Percentiles rank a stretch among this genome's conserved stretches.
phyloP scores from a whole-genome alignment of 1,140 invertebrate species.

The Ditylenchus dipsaci region DNA sequence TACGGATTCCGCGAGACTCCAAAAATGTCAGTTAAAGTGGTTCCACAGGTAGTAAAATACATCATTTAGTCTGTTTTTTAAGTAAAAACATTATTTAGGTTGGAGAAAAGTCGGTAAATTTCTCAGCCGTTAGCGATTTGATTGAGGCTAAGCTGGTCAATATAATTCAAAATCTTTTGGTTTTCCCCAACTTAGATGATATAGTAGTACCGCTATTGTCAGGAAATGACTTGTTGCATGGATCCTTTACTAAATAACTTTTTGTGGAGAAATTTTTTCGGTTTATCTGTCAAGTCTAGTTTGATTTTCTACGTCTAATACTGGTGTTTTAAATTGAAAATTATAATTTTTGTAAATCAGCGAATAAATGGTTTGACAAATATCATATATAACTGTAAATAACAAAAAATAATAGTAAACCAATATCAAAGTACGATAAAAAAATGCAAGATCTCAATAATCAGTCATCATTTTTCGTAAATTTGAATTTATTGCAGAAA shows the following conservation, averaged over 20 bases:
- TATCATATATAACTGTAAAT: too few species aligned
- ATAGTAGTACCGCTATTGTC: slow-evolving; percentile 33
- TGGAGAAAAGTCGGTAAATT: slow-evolving; percentile 51
- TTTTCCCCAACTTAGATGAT: slow-evolving; percentile 57
- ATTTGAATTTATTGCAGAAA: too few species aligned
- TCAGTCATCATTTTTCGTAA: too few species aligned
- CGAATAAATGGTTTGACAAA: too few species aligned
- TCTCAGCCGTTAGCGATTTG: slow-evolving; percentile 54
- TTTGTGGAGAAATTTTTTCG: too few species aligned
- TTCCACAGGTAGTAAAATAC: slow-evolving; percentile 40
- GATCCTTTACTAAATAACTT: background rate
- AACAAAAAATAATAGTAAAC: too few species aligned
- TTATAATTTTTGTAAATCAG: too few species aligned
- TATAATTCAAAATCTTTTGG: slow-evolving; percentile 56
- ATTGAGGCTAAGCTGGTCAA: slow-evolving; percentile 45
- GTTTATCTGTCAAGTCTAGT: too few species aligned
- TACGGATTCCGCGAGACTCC: slow-evolving; percentile 52
- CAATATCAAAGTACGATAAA: too few species aligned
- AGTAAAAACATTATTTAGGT: slow-evolving; percentile 8
- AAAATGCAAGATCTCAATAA: too few species aligned
- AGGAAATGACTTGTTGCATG: slow-evolving; percentile 42
- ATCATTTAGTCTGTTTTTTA: background rate
- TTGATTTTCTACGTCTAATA: too few species aligned
- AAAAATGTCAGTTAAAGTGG: slow-evolving; percentile 43
- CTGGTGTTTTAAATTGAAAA: too few species aligned